These are phyloP conservation scores for Tonatia bakeri DNA, from an alignment of 2,113 vertebrate species.

Conservation along the genomic window DNA sequence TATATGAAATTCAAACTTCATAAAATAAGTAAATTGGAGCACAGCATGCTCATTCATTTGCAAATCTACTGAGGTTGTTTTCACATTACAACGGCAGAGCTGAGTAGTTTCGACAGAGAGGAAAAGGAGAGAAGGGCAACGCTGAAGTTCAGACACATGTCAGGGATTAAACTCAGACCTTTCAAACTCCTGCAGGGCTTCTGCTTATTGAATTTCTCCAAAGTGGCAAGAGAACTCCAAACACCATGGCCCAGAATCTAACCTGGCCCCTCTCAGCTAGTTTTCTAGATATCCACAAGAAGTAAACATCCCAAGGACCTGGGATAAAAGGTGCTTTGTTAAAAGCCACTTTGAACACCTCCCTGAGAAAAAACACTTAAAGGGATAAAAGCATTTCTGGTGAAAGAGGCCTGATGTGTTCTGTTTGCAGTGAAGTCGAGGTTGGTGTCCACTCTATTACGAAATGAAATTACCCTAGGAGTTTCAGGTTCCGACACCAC, in stretches of 20 bases:
- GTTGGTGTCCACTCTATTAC: not conserved
- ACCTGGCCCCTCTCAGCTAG: not conserved
- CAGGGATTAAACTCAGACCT: slow-evolving; percentile 48
- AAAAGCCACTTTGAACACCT: slow-evolving; percentile 48
- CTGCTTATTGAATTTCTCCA: slow-evolving; percentile 38
- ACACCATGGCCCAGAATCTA: not conserved
- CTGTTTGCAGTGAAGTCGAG: slow-evolving; percentile 6
- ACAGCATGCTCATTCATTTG: not conserved
- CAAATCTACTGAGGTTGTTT: not conserved
- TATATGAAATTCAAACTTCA: not conserved
- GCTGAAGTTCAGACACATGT: not conserved
- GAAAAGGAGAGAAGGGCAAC: not conserved
- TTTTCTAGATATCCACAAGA: slow-evolving; percentile 5
- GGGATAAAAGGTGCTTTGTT: slow-evolving; percentile 56
- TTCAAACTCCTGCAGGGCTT: slow-evolving; percentile 37
- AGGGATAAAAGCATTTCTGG: slow-evolving; percentile 36
- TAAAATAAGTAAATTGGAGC: not conserved
- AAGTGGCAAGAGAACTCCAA: slow-evolving; percentile 8
- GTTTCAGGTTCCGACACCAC: not conserved
- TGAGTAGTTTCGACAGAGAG: not conserved
- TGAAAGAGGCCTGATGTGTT: not conserved
- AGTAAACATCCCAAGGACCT: slow-evolving; percentile 31
- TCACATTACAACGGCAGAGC: not conserved
- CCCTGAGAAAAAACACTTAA: slow-evolving; percentile 38
- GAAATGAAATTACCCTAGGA: not conserved